These are phyloP conservation scores for Dasyornis broadbenti DNA, from an alignment of 2,113 vertebrate genomes.

Conservation along the genomic window DNA sequence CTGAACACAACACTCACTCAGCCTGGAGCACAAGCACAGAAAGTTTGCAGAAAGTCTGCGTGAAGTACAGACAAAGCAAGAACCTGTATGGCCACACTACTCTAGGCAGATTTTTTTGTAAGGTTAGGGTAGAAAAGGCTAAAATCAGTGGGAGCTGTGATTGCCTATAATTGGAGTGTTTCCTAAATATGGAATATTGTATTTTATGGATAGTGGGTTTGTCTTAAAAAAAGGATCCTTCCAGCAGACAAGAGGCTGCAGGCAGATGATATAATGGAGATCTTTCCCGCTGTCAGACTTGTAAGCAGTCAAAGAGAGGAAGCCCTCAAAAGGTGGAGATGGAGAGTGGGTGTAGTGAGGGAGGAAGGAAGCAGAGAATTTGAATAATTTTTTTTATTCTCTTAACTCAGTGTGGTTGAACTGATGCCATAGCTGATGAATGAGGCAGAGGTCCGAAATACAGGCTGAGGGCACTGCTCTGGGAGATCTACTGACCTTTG, in stretches of 20 bases:
- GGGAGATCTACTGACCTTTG: background rate
- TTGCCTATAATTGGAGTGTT: background rate
- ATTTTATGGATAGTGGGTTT: background rate
- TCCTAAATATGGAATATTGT: conserved; percentile 3
- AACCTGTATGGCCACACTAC: background rate
- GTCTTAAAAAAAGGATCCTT: background rate
- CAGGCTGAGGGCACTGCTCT: background rate
- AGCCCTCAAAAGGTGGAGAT: conserved; percentile 19
- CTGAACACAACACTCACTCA: background rate
- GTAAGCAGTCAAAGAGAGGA: conserved; percentile 18
- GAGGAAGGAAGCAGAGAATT: conserved; percentile 33
- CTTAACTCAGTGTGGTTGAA: background rate
- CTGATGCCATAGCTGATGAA: background rate
- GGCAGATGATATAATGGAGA: conserved; percentile 30
- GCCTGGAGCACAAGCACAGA: background rate
- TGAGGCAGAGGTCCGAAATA: background rate
- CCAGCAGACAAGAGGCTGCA: conserved; percentile 12
- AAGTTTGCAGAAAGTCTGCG: background rate
- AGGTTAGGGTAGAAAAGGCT: background rate
- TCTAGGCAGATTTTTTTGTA: background rate
- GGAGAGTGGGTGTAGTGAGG: conserved; percentile 41
- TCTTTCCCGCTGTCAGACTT: conserved; percentile 18
- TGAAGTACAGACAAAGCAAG: background rate
- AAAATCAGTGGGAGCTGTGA: background rate
- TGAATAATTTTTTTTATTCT: background rate